A percentile compares a stretch with the other conserved stretches of the same genome.
Conservation (phyloP, 2,113 vertebrate genomes). For the Pangasianodon hypophthalmus region DNA sequence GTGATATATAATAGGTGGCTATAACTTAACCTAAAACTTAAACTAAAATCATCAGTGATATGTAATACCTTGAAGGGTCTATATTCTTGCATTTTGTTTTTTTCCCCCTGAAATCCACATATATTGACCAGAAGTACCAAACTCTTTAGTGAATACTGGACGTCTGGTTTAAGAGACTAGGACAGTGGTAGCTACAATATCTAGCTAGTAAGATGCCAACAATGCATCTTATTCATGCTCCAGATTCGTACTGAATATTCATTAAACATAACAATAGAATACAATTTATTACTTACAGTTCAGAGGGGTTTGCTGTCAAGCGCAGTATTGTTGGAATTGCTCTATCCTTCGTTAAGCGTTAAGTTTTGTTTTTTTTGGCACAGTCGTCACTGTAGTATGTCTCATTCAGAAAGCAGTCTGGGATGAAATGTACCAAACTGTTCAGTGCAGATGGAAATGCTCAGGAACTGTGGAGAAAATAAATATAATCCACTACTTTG, state of each 20-base stretch:
- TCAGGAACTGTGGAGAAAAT: constrained; percentile 22
- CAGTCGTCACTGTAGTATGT: background rate
- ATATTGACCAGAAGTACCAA: background rate
- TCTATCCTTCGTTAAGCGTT: background rate
- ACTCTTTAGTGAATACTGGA: background rate
- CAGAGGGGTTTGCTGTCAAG: background rate
- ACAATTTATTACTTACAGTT: background rate
- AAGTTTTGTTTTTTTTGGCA: background rate
- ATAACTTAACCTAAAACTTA: background rate
- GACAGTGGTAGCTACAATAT: background rate
- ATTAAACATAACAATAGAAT: background rate
- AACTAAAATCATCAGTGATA: background rate
- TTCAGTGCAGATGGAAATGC: background rate
- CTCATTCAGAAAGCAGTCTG: background rate
- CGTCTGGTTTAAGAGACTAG: background rate
- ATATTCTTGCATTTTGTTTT: background rate
- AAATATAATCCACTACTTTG: background rate
- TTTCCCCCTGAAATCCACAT: background rate
- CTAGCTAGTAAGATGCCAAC: background rate
- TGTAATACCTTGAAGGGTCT: background rate
- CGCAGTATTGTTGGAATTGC: background rate
- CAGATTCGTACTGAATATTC: background rate
- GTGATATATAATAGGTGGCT: background rate
- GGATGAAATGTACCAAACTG: background rate
- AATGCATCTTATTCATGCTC: background rate